Evolutionary conservation across 2,888 invertebrate species (phyloP).

Genomic region (Cataglyphis cursor): DNA sequence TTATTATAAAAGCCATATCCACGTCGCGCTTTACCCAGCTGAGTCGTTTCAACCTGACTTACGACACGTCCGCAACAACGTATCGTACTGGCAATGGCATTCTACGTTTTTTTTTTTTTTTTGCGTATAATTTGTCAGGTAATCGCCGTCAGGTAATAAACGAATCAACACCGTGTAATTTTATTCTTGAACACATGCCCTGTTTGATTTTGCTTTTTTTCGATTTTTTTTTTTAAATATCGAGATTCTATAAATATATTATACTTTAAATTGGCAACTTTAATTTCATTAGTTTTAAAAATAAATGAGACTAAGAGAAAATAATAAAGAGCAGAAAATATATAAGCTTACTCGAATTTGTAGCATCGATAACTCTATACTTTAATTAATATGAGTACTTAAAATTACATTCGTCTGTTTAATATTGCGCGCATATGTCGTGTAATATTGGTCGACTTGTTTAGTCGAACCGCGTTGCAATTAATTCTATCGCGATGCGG

Average conservation of each 20-base stretch:
- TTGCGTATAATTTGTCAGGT: slow-evolving; percentile 28
- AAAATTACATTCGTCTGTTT: slow-evolving; percentile 1
- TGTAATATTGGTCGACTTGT: neutral
- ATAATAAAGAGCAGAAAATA: neutral
- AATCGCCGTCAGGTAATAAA: slow-evolving; percentile 26
- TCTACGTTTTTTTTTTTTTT: slow-evolving; percentile 29
- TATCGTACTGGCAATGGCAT: slow-evolving; percentile 16
- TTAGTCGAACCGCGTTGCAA: slow-evolving; percentile 31
- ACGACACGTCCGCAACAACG: slow-evolving; percentile 55
- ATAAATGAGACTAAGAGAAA: neutral
- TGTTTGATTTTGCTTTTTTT: neutral
- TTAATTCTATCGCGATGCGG: slow-evolving; percentile 41
- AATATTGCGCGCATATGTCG: slow-evolving; percentile 14
- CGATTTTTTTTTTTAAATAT: neutral
- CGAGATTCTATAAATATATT: neutral
- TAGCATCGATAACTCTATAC: neutral
- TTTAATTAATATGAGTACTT: neutral
- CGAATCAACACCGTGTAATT: slow-evolving; percentile 45
- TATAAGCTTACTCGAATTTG: neutral
- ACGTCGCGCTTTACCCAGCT: slow-evolving; percentile 56
- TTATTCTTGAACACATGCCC: neutral
- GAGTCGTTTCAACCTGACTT: slow-evolving; percentile 49
- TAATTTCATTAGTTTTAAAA: neutral
- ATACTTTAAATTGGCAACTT: neutral
- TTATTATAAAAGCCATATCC: slow-evolving; percentile 77